phyloP scores from a whole-genome alignment of 1,140 invertebrate genomes.

The Gryon sp. region DNA sequence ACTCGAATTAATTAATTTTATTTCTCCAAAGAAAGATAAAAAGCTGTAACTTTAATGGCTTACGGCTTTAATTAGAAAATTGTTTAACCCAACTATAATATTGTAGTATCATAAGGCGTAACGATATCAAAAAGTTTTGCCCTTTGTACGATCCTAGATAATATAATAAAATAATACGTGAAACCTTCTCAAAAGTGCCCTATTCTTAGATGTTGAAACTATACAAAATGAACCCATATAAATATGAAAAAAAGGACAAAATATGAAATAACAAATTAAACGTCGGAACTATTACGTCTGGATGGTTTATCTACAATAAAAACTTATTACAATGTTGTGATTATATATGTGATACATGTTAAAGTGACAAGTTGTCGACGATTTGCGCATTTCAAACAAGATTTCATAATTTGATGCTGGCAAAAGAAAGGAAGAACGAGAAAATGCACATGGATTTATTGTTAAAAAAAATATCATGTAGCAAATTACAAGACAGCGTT shows the following conservation, averaged over 20 bases:
- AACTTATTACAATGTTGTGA: constrained; percentile 77
- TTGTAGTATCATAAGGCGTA: constrained; percentile 48
- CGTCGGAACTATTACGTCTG: constrained; percentile 63
- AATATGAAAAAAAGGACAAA: background rate
- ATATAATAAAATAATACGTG: constrained; percentile 47
- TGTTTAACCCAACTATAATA: no score
- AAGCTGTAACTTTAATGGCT: no score
- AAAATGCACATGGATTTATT: background rate
- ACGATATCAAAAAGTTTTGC: constrained; percentile 45
- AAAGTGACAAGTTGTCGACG: constrained; percentile 53
- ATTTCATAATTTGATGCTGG: no score
- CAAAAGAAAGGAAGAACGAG: background rate
- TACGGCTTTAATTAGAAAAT: no score
- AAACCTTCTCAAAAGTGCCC: constrained; percentile 74
- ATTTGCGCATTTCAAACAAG: no score
- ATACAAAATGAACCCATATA: constrained; percentile 60
- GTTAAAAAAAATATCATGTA: constrained; percentile 6
- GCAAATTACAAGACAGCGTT: constrained; percentile 25
- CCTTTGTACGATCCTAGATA: constrained; percentile 55
- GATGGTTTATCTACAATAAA: constrained; percentile 70
- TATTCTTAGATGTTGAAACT: constrained; percentile 74
- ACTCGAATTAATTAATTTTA: no score
- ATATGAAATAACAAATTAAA: constrained; percentile 46
- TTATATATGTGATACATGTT: constrained; percentile 78
- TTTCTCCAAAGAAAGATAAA: no score